Evolutionary conservation across 1,140 invertebrate genomes (phyloP).

Genomic region (Nylanderia fulva): DNA sequence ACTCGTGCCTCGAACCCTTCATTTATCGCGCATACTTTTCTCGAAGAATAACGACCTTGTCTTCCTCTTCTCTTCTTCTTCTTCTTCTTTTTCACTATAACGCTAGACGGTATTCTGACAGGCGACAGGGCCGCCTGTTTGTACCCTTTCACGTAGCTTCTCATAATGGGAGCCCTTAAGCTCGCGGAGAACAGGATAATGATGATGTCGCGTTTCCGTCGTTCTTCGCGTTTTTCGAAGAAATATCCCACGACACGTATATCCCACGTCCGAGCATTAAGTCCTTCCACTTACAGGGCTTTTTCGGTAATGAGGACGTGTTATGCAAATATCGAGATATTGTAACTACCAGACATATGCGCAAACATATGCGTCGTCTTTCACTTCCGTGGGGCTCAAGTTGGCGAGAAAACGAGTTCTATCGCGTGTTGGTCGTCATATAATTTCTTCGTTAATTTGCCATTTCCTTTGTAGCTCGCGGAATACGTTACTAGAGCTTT

Average conservation of each 20-base stretch:
- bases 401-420: conserved; percentile 19
- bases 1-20: conserved; percentile 12
- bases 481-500: neutral
- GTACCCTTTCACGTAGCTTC: conserved; percentile 7
- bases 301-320: conserved; percentile 68
- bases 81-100: neutral
- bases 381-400: neutral
- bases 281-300: conserved; percentile 30
- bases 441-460: conserved; percentile 35
- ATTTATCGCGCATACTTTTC: conserved; percentile 17
- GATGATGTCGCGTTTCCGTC: conserved; percentile 38
- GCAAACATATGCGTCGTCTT: neutral
- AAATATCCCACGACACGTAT: conserved; percentile 65
- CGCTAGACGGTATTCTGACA: neutral
- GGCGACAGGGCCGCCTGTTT: conserved; percentile 24
- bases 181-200: neutral
- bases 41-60: conserved; percentile 21
- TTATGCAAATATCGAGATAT: conserved; percentile 69
- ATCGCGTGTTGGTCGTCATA: neutral
- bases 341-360: conserved; percentile 47
- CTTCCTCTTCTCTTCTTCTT: neutral
- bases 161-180: conserved; percentile 9
- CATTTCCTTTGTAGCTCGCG: conserved; percentile 9
- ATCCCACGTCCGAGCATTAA: neutral
- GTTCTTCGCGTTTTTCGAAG: conserved; percentile 62